A percentile compares a stretch with the other conserved stretches of the same genome.
Evolutionary conservation across 2,888 invertebrate species (phyloP).

Genomic region (Tuberolachnus salignus): DNA sequence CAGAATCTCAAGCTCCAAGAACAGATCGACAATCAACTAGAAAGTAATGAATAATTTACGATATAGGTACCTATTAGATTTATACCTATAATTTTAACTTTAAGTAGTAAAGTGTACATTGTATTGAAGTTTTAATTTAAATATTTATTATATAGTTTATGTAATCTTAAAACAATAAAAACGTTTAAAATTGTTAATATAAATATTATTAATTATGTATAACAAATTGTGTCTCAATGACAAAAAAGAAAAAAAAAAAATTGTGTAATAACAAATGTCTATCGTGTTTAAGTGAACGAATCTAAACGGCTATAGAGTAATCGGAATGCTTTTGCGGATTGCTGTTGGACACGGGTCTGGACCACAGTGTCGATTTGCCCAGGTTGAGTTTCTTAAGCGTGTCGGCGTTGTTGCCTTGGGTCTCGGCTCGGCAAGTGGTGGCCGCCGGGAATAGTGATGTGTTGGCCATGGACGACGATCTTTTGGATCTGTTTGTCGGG

Average conservation of each 20-base stretch:
- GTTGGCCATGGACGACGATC: slow-evolving; percentile 61
- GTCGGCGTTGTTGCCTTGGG: slow-evolving; percentile 69
- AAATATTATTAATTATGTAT: slow-evolving; percentile 37
- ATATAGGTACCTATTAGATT: no score
- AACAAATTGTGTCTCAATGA: slow-evolving; percentile 29
- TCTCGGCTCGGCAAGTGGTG: slow-evolving; percentile 72
- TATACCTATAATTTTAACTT: background rate
- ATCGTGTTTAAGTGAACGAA: slow-evolving; percentile 37
- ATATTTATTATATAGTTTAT: slow-evolving; percentile 34
- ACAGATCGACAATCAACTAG: slow-evolving; percentile 22
- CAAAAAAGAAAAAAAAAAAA: slow-evolving; percentile 34
- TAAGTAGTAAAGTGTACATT: slow-evolving; percentile 29
- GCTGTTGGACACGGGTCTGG: slow-evolving; percentile 63
- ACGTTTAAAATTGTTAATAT: slow-evolving; percentile 50
- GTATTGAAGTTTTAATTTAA: slow-evolving; percentile 33
- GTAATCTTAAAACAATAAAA: slow-evolving; percentile 44
- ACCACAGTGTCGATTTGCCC: slow-evolving; percentile 75
- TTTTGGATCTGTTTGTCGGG: slow-evolving; percentile 61
- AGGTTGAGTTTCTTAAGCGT: slow-evolving; percentile 75
- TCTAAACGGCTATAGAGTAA: slow-evolving; percentile 76
- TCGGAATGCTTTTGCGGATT: slow-evolving; percentile 70
- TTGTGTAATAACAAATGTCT: slow-evolving; percentile 30
- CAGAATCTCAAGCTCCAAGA: slow-evolving; percentile 62
- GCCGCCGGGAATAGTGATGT: slow-evolving; percentile 62
- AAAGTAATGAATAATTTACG: background rate